Conservation (phyloP, 1,140 invertebrate genomes). For the Proales similis region DNA sequence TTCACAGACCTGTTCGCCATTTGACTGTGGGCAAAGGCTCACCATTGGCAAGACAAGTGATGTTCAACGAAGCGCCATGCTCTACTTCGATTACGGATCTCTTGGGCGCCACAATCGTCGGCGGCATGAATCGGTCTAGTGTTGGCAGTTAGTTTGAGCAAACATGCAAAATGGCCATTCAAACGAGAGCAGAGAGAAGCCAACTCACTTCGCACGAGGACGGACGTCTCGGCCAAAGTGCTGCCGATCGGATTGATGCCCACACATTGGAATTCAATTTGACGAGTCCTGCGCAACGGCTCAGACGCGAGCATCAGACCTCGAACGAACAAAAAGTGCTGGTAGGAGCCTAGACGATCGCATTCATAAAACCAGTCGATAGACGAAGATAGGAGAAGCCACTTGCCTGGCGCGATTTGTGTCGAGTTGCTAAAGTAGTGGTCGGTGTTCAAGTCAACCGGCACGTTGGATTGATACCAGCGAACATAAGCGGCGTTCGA, state of each 20-base stretch:
- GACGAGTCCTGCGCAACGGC: neutral
- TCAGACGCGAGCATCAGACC: conserved; percentile 7
- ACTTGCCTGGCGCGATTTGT: neutral
- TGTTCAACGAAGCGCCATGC: conserved; percentile 9
- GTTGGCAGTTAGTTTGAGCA: neutral
- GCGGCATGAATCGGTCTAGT: conserved; percentile 37
- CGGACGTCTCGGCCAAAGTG: conserved; percentile 11
- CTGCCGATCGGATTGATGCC: conserved; percentile 15
- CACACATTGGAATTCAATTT: conserved; percentile 30
- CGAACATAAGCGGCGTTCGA: neutral
- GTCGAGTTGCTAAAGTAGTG: conserved; percentile 30
- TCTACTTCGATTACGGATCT: conserved; percentile 30
- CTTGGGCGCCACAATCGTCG: conserved; percentile 20
- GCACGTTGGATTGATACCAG: conserved; percentile 31
- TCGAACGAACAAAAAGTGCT: conserved; percentile 8
- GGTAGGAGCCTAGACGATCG: neutral
- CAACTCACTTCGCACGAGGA: conserved; percentile 21
- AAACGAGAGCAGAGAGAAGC: neutral
- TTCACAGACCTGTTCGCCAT: conserved; percentile 36
- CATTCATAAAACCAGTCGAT: neutral
- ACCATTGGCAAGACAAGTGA: conserved; percentile 36
- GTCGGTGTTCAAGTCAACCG: conserved; percentile 7
- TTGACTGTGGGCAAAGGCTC: conserved; percentile 34
- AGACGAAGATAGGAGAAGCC: neutral
- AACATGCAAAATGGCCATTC: neutral